A percentile compares a stretch with the other conserved stretches of the same genome.
Evolutionary conservation across 2,113 vertebrate genomes (phyloP).

Genomic region (Hemiprocne comata): DNA sequence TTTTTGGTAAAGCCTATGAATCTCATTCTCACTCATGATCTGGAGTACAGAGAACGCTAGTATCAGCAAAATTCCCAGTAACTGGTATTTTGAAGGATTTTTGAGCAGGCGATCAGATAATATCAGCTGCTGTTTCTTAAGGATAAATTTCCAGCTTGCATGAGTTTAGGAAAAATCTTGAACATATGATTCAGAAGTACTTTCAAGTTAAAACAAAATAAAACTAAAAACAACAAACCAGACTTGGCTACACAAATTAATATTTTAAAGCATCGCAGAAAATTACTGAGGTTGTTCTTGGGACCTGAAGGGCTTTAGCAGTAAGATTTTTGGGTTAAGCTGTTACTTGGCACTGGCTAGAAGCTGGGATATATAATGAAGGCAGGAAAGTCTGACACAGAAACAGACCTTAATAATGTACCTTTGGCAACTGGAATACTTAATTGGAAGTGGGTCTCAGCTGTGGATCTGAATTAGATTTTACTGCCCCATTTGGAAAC

Average conservation of each 20-base stretch:
- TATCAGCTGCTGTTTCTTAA: background rate
- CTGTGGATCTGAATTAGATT: background rate
- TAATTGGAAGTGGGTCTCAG: background rate
- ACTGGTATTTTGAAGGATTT: background rate
- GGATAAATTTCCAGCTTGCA: background rate
- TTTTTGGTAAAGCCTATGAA: fast-evolving
- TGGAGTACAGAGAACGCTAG: background rate
- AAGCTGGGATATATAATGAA: background rate
- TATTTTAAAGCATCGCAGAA: background rate
- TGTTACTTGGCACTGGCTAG: background rate
- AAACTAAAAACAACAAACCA: background rate
- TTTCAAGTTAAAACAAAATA: background rate
- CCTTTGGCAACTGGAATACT: background rate
- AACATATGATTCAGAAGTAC: background rate
- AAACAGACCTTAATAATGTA: background rate
- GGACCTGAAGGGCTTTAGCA: background rate
- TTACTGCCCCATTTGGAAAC: background rate
- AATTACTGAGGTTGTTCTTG: background rate
- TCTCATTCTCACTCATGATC: background rate
- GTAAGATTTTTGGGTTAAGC: background rate
- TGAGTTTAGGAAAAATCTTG: background rate
- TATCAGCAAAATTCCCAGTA: background rate
- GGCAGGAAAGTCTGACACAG: background rate
- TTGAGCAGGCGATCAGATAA: background rate
- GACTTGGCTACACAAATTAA: background rate